These are phyloP conservation scores for Fundulus diaphanus DNA, from an alignment of 2,797 vertebrate species.

Conservation along the genomic window DNA sequence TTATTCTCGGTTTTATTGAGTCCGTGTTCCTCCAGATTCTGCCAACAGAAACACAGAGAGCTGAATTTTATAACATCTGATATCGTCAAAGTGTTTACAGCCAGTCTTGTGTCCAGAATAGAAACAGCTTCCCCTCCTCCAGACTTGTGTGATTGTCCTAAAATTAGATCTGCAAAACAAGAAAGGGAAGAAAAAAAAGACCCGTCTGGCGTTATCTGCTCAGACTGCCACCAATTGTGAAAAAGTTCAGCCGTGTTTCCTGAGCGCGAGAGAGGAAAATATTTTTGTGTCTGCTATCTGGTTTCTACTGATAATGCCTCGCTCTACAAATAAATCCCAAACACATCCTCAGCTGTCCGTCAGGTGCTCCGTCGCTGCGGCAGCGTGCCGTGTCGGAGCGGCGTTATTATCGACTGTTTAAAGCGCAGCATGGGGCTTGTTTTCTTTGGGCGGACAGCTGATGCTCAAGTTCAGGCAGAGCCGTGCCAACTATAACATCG, in stretches of 20 bases:
- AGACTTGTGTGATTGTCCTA: conserved; percentile 54
- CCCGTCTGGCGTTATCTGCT: conserved; percentile 29
- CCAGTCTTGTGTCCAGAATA: conserved; percentile 15
- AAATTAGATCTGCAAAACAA: conserved; percentile 38
- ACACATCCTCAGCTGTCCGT: conserved; percentile 53
- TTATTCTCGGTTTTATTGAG: not conserved
- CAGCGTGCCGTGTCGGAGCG: conserved; percentile 15
- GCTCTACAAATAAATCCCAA: conserved; percentile 48
- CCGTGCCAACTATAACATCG: conserved; percentile 37
- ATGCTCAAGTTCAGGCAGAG: conserved; percentile 13
- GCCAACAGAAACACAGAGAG: not conserved
- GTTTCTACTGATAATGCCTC: conserved; percentile 47
- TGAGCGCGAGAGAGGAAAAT: conserved; percentile 34
- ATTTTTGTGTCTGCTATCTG: conserved; percentile 39
- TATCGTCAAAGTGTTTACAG: conserved; percentile 8
- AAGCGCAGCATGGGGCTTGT: conserved; percentile 35
- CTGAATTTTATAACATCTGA: conserved; percentile 5
- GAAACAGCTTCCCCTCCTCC: conserved; percentile 34
- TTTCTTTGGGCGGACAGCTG: conserved; percentile 41
- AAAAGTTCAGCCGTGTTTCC: conserved; percentile 43
- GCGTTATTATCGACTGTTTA: conserved; percentile 26
- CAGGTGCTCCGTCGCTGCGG: conserved; percentile 22
- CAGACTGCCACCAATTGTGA: conserved; percentile 43
- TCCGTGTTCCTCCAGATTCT: not conserved
- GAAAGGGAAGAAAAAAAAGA: conserved; percentile 2